phyloP scores from a whole-genome alignment of 2,888 invertebrate species.

The Netelia melanura region DNA sequence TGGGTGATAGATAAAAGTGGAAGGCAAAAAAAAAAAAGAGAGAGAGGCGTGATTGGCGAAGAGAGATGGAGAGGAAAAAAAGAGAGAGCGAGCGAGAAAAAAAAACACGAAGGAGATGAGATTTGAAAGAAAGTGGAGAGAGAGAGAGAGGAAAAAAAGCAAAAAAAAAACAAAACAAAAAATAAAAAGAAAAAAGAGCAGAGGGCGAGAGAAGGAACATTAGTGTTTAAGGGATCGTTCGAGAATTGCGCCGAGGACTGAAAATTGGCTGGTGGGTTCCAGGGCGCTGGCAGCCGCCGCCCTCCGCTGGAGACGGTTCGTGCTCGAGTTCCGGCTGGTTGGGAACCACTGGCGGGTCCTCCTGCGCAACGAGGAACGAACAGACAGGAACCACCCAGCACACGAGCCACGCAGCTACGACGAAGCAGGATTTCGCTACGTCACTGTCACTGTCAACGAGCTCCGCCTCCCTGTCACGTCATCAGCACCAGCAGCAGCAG shows the following conservation, averaged over 20 bases:
- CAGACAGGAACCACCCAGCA: constrained; percentile 77
- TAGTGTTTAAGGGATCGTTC: constrained; percentile 84
- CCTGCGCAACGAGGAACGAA: constrained; percentile 79
- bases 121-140: constrained; percentile 47
- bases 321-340: constrained; percentile 83
- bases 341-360: constrained; percentile 77
- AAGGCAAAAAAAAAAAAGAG: constrained; percentile 16
- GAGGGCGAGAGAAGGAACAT: constrained; percentile 57
- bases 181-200: constrained; percentile 57
- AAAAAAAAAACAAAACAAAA: constrained; percentile 68
- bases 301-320: constrained; percentile 84
- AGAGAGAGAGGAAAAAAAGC: constrained; percentile 40
- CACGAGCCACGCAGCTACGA: constrained; percentile 71
- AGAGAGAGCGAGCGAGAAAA: constrained; percentile 57
- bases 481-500: constrained; percentile 73
- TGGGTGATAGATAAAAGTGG: constrained; percentile 54
- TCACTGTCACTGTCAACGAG: constrained; percentile 44
- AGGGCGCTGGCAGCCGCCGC: constrained; percentile 85
- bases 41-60: constrained; percentile 36
- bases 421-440: constrained; percentile 74
- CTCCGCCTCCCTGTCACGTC: constrained; percentile 75
- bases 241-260: constrained; percentile 84
- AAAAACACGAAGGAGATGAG: constrained; percentile 9
- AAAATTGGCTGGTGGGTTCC: constrained; percentile 85
- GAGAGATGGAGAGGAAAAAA: constrained; percentile 46